Conservation (phyloP, 2,113 vertebrate genomes). For the Rhegmatorhina hoffmannsi region DNA sequence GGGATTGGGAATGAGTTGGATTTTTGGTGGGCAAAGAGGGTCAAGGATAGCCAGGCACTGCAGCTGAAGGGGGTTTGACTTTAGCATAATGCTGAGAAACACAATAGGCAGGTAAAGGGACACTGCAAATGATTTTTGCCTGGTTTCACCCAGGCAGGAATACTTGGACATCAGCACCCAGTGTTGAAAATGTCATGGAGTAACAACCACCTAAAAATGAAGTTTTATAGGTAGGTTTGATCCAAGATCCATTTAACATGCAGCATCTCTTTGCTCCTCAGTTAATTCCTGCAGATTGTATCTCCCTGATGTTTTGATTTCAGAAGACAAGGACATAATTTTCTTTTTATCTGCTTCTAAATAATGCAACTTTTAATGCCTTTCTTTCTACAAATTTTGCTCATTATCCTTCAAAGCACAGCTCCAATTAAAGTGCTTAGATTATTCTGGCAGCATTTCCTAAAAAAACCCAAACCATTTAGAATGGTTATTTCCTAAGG, state of each 20-base stretch:
- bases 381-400: not conserved
- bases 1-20: not conserved
- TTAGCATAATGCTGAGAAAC: not conserved
- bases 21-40: rapidly evolving
- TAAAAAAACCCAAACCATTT: not conserved
- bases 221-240: not conserved
- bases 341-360: not conserved
- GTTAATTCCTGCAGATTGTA: not conserved
- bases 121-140: not conserved
- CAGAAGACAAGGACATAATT: not conserved
- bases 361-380: not conserved
- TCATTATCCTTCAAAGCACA: not conserved
- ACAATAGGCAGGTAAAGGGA: not conserved
- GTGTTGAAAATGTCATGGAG: not conserved
- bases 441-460: not conserved
- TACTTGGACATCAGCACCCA: not conserved
- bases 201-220: not conserved
- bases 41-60: not conserved
- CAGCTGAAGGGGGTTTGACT: not conserved
- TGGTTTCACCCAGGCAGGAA: not conserved
- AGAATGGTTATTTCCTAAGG: not conserved
- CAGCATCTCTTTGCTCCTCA: not conserved
- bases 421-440: not conserved
- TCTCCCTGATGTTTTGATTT: not conserved
- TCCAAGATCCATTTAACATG: not conserved